Base-by-base conservation (phyloP, 2,113 vertebrate genomes). In the Bubo bubo region DNA sequence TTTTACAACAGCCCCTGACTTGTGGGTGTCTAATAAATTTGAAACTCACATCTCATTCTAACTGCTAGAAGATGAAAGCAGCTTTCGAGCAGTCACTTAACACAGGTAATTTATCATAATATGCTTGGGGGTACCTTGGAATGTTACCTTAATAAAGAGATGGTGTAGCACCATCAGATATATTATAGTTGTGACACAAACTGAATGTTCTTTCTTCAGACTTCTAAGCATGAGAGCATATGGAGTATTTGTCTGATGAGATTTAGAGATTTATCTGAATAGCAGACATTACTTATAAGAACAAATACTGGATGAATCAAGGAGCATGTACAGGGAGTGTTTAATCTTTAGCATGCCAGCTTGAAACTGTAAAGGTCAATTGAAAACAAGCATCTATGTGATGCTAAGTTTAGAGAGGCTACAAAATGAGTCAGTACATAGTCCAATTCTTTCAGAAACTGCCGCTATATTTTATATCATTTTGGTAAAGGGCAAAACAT, bases 91-190 rank as follows among this genome's bases (percentile, higher is more conserved):
- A 73, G 73, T 55, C 87, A 75, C 53, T 91, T 95, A 95, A 88
- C 45, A 72, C 13, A 76, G 53, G 74, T 80, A 90, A 88, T 96
- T 86, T 30, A 82, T 94, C 74, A 94, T 71, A 92, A 93, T 79
- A 53, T 30, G 74, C 90, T 93, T 62, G 41, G 70, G 60, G 73
- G 62, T 96, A 79, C 80, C 80, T 89, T 82, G 87, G 75, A 83
- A 83, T 70, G 90, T 70, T 97, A 90, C 59, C 62, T 88, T 76
- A 95, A 90, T 60, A 93, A 93, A 88, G 81, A 93, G 74, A 90
- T 67, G 50, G 81, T 70, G 53, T 13, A 79, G 81, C 77, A 88
- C 66, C 58, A 81, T 82, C 92, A 95, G 80, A 88, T 94, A 76
- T 37, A 66, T 88, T 75, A 82, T 1, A 7, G 45, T 15, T 87